A percentile compares a stretch with the other conserved stretches of the same genome.
Evolutionary conservation across 35 echinoderm and acorn worm species (phyloP).

Genomic region (Heliocidaris erythrogramma): DNA sequence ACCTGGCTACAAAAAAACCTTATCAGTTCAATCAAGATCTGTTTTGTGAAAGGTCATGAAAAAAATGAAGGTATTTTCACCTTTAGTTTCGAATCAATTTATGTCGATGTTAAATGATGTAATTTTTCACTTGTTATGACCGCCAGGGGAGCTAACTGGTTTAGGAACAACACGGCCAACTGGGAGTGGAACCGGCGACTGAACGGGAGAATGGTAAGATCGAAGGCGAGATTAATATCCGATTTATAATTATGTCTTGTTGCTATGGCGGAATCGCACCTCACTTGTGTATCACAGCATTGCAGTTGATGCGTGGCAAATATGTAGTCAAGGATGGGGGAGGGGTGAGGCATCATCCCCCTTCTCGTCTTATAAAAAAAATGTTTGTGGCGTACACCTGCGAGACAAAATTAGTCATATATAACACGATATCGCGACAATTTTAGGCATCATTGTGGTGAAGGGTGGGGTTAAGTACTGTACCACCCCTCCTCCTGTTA

Average conservation of each 20-base stretch:
- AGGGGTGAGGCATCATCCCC: background rate
- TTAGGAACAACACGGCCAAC: conserved; percentile 27
- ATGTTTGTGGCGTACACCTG: too few species aligned
- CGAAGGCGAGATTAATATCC: background rate
- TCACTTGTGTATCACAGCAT: background rate
- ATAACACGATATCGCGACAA: background rate
- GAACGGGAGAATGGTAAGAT: background rate
- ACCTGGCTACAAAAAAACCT: background rate
- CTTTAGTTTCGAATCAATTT: background rate
- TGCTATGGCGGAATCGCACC: background rate
- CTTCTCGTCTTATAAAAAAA: too few species aligned
- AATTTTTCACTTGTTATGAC: background rate
- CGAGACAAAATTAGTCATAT: background rate
- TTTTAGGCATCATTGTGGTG: background rate
- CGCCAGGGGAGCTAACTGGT: background rate
- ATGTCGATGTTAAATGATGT: background rate
- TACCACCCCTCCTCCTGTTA: too few species aligned
- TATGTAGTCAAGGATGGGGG: background rate
- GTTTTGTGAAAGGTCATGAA: background rate
- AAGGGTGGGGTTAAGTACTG: background rate
- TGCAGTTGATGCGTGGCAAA: background rate
- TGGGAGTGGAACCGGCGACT: conserved; percentile 33
- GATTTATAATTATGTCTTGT: background rate
- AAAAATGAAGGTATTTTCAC: background rate
- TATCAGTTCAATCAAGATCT: background rate